phyloP scores from a whole-genome alignment of 2,888 invertebrate species.

The Lycia hirtaria region DNA sequence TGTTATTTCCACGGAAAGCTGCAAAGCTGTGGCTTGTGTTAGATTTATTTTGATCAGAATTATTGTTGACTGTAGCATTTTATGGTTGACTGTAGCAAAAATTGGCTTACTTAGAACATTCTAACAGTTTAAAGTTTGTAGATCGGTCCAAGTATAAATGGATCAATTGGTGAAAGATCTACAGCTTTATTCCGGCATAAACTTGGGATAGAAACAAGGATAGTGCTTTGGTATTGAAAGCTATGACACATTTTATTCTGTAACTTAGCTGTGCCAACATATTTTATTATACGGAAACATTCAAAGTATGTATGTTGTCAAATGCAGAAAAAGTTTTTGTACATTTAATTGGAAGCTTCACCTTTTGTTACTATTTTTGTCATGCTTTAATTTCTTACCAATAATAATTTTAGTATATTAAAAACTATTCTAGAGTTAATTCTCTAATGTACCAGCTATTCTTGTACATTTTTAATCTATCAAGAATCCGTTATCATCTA shows the following conservation, averaged over 20 bases:
- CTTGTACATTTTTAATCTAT: conserved; percentile 43
- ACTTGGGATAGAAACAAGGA: no score
- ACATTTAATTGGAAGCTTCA: conserved; percentile 34
- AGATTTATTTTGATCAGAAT: neutral
- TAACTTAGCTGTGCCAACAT: no score
- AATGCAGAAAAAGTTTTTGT: neutral
- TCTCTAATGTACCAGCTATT: conserved; percentile 30
- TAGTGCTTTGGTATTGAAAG: no score
- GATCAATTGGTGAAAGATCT: no score
- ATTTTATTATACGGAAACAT: neutral
- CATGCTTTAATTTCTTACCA: conserved; percentile 3
- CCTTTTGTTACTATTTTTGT: conserved; percentile 40
- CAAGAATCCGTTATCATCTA: conserved; percentile 39
- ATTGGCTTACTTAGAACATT: no score
- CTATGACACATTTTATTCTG: no score
- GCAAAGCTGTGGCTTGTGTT: conserved; percentile 45
- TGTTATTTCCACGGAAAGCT: conserved; percentile 51
- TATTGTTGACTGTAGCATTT: no score
- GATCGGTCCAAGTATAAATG: no score
- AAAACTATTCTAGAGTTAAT: conserved; percentile 20
- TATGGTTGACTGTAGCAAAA: no score
- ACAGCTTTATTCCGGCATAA: no score
- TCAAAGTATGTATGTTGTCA: neutral
- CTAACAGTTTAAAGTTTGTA: no score
- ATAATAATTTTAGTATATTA: conserved; percentile 12